Evolutionary conservation across 2,888 invertebrate species (phyloP).

Genomic region (Polietes domitor): DNA sequence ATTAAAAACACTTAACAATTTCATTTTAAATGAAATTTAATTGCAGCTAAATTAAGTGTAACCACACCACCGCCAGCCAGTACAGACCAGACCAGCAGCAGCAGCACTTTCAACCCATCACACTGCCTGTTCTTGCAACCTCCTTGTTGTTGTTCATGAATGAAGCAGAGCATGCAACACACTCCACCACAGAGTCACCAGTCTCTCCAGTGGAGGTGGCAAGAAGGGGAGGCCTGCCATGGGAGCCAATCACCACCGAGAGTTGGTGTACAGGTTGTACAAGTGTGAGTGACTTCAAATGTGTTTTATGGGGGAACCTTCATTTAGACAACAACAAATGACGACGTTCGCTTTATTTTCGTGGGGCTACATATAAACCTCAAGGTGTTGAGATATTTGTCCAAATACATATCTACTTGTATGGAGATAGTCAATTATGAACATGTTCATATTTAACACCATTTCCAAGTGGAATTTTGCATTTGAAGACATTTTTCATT

Average conservation of each 20-base stretch:
- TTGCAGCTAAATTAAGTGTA: slow-evolving; percentile 63
- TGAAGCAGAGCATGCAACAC: slow-evolving; percentile 49
- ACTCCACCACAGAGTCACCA: slow-evolving; percentile 39
- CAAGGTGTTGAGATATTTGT: slow-evolving; percentile 18
- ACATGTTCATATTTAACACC: too few relatives aligned
- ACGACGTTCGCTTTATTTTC: too few relatives aligned
- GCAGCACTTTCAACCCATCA: background rate
- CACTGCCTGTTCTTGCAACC: background rate
- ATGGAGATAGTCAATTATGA: too few relatives aligned
- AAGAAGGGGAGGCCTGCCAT: slow-evolving; percentile 41
- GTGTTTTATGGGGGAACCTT: too few relatives aligned
- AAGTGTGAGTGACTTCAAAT: too few relatives aligned
- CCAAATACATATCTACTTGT: too few relatives aligned
- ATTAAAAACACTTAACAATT: slow-evolving; percentile 67
- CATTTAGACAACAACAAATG: too few relatives aligned
- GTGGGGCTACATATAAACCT: background rate
- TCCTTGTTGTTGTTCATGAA: background rate
- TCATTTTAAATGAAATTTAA: slow-evolving; percentile 67
- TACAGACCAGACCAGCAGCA: slow-evolving; percentile 61
- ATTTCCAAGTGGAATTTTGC: too few relatives aligned
- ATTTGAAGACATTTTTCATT: too few relatives aligned
- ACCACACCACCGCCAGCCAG: slow-evolving; percentile 46
- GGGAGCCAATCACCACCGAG: slow-evolving; percentile 15
- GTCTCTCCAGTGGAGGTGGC: slow-evolving; percentile 16
- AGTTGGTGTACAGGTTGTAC: slow-evolving; percentile 11